Conservation (phyloP, 1,140 invertebrate species). For the Campoletis sonorensis region DNA sequence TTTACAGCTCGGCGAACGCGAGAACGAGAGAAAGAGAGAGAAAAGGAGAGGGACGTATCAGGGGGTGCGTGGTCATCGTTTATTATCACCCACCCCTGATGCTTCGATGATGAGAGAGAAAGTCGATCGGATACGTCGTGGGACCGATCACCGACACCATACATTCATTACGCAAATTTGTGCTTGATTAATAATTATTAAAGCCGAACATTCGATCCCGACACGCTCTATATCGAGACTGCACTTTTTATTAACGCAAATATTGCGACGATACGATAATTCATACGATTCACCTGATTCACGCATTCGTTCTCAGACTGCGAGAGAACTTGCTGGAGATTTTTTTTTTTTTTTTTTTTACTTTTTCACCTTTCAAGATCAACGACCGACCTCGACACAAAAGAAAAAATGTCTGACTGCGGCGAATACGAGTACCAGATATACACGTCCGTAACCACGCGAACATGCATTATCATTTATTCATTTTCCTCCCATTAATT, state of each 20-base stretch:
- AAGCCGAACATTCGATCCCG: not conserved
- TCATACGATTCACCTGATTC: not conserved
- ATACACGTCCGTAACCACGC: not conserved
- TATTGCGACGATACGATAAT: not conserved
- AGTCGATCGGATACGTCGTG: not conserved
- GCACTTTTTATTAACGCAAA: not conserved
- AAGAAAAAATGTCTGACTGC: not conserved
- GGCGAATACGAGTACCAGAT: not conserved
- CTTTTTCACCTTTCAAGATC: not conserved
- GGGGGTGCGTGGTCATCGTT: conserved; percentile 33
- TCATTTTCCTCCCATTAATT: not conserved
- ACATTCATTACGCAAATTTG: conserved; percentile 36
- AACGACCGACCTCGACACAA: not conserved
- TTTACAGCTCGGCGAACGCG: conserved; percentile 49
- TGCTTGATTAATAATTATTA: conserved; percentile 42
- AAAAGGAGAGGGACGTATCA: conserved; percentile 15
- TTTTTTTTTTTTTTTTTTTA: not conserved
- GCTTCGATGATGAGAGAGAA: not conserved
- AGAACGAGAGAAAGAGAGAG: conserved; percentile 34
- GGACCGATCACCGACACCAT: conserved; percentile 23
- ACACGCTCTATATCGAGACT: not conserved
- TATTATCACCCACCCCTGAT: conserved; percentile 40
- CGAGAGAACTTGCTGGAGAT: not conserved
- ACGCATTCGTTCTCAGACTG: not conserved
- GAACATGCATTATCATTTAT: not conserved